A percentile compares a stretch with the other conserved stretches of the same genome.
Conservation (phyloP, 2,797 vertebrate species). For the Enteromius argenteus region DNA sequence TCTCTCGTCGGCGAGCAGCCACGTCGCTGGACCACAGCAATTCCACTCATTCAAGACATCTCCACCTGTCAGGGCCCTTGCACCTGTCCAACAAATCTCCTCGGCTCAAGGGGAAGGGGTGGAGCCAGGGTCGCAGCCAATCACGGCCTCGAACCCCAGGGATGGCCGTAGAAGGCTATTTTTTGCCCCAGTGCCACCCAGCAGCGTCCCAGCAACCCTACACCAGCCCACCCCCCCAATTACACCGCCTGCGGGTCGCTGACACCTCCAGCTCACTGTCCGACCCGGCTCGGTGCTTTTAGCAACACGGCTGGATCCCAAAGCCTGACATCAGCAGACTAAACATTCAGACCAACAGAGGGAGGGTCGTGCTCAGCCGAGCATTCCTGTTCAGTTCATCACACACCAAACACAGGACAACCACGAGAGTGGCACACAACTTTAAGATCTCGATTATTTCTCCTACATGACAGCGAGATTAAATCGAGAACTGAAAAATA, state of each 20-base stretch:
- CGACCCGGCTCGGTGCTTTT: slow-evolving; percentile 46
- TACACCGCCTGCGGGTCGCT: slow-evolving; percentile 40
- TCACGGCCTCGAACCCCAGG: slow-evolving; percentile 48
- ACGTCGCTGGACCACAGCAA: slow-evolving; percentile 65
- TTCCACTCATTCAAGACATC: slow-evolving; percentile 68
- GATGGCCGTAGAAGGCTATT: slow-evolving; percentile 72
- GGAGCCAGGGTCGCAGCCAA: slow-evolving; percentile 59
- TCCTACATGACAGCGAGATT: not conserved
- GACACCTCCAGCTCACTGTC: slow-evolving; percentile 35
- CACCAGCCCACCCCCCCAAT: slow-evolving; percentile 50
- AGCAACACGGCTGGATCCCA: slow-evolving; percentile 12
- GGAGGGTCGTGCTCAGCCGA: slow-evolving; percentile 13
- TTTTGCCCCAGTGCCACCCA: slow-evolving; percentile 37
- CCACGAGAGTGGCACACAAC: not conserved
- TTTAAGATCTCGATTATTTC: not conserved
- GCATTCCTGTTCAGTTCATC: slow-evolving; percentile 19
- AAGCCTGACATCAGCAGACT: slow-evolving; percentile 45
- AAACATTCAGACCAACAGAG: slow-evolving; percentile 22
- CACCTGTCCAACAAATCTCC: slow-evolving; percentile 69
- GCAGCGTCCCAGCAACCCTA: slow-evolving; percentile 47
- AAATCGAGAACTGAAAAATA: not conserved
- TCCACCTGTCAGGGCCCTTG: slow-evolving; percentile 66
- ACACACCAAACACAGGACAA: slow-evolving; percentile 7
- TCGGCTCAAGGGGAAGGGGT: slow-evolving; percentile 45
- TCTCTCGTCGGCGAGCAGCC: slow-evolving; percentile 61